Evolutionary conservation across 2,797 vertebrate genomes (phyloP).

Genomic region (Sebastolobus altivelis): DNA sequence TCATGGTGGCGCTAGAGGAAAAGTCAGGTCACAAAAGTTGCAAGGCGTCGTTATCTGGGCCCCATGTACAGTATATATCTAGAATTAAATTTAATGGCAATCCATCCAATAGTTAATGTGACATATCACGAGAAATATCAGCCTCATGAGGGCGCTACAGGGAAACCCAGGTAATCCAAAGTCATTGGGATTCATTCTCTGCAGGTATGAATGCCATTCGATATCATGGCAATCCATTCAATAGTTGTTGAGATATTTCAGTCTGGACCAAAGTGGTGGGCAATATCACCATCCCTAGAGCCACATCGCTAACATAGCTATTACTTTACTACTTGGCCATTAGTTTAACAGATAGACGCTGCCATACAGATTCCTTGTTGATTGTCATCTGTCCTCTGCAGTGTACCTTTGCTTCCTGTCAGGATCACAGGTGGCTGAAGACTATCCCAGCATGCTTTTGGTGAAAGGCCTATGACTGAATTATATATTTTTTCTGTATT

Average conservation of each 20-base stretch:
- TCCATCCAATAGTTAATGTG: background rate
- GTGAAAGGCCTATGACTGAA: slow-evolving; percentile 30
- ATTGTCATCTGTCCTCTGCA: slow-evolving; percentile 6
- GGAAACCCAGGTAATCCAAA: background rate
- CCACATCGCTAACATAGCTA: background rate
- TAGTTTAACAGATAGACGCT: background rate
- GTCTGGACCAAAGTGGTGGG: no score
- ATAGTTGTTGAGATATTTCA: background rate
- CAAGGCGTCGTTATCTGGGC: background rate
- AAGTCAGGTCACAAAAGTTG: background rate
- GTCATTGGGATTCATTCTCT: background rate
- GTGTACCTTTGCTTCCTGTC: background rate
- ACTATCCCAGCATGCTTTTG: slow-evolving; percentile 12
- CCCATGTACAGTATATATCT: background rate
- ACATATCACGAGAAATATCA: background rate
- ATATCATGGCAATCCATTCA: background rate
- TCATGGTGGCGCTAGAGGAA: background rate
- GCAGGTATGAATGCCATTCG: background rate
- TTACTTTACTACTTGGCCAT: background rate
- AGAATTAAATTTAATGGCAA: background rate
- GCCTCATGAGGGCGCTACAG: background rate
- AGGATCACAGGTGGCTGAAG: slow-evolving; percentile 23
- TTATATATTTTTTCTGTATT: background rate
- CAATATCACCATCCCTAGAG: no score
- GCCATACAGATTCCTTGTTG: background rate